A percentile compares a stretch with the other conserved stretches of the same genome.
phyloP scores from a whole-genome alignment of 2,113 vertebrate genomes.

The Prionailurus bengalensis region DNA sequence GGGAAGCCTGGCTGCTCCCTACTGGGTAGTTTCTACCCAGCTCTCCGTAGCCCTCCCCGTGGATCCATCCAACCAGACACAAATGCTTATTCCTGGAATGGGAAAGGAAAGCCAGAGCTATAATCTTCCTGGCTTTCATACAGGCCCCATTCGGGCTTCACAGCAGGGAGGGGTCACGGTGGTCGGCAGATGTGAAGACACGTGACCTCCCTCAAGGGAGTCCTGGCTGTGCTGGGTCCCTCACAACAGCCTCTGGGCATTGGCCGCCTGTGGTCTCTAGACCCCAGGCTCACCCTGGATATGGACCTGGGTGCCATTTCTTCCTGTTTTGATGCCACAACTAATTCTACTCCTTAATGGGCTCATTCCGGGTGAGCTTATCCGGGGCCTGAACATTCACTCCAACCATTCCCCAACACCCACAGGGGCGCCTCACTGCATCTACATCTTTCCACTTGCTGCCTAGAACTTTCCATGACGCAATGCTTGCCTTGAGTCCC shows the following conservation, averaged over 20 bases:
- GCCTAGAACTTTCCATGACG: conserved; percentile 23
- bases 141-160: not conserved
- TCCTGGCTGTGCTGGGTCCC: not conserved
- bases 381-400: not conserved
- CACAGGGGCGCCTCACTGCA: not conserved
- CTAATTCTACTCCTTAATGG: not conserved
- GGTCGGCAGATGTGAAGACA: not conserved
- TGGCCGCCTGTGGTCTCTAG: not conserved
- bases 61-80: not conserved
- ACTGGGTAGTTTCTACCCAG: not conserved
- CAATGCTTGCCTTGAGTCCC: not conserved
- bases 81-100: not conserved
- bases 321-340: not conserved
- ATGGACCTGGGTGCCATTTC: not conserved
- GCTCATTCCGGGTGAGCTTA: not conserved
- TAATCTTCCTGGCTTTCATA: not conserved
- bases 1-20: not conserved
- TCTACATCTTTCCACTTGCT: not conserved
- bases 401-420: not conserved
- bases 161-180: not conserved
- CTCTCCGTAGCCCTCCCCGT: not conserved
- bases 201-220: not conserved
- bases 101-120: not conserved
- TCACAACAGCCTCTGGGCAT: not conserved
- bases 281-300: not conserved